These are phyloP conservation scores for Sakesphorus luctuosus DNA, from an alignment of 2,113 vertebrate species.

Conservation along the genomic window DNA sequence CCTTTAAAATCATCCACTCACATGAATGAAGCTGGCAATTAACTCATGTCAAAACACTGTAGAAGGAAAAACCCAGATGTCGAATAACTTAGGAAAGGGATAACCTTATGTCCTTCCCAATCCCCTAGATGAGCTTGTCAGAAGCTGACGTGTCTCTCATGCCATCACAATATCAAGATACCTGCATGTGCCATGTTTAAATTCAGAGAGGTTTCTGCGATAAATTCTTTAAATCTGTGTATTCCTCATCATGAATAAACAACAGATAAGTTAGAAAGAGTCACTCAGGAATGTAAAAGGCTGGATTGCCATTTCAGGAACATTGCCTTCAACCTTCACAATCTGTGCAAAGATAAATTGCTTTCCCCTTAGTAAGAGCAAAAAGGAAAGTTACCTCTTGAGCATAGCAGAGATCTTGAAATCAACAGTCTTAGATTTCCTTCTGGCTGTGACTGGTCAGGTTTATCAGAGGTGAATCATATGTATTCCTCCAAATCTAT, in stretches of 20 bases:
- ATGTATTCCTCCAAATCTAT: neutral
- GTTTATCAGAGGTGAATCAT: neutral
- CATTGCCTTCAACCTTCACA: neutral
- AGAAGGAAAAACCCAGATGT: slow-evolving; percentile 62
- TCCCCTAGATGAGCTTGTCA: slow-evolving; percentile 47
- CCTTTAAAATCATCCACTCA: slow-evolving; percentile 52
- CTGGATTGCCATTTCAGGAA: neutral
- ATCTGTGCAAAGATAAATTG: neutral
- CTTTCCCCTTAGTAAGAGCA: neutral
- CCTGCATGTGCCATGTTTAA: neutral
- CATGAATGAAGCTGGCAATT: slow-evolving; percentile 68
- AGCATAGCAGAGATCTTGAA: neutral
- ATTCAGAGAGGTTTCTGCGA: slow-evolving; percentile 18
- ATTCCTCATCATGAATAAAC: slow-evolving; percentile 7
- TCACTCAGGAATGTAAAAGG: neutral
- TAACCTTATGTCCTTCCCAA: slow-evolving; percentile 54
- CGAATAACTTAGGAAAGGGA: slow-evolving; percentile 56
- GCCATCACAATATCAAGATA: slow-evolving; percentile 7
- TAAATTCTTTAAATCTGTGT: neutral
- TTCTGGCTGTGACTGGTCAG: neutral
- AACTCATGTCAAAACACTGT: slow-evolving; percentile 68
- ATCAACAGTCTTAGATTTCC: neutral
- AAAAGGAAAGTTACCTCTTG: neutral
- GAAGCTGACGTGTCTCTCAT: slow-evolving; percentile 31
- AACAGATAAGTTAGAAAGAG: slow-evolving; percentile 2